Evolutionary conservation across 1,140 invertebrate species (phyloP), one percentile per base, ranked within the genome.

Genomic region (Leptoteleia sp.): DNA sequence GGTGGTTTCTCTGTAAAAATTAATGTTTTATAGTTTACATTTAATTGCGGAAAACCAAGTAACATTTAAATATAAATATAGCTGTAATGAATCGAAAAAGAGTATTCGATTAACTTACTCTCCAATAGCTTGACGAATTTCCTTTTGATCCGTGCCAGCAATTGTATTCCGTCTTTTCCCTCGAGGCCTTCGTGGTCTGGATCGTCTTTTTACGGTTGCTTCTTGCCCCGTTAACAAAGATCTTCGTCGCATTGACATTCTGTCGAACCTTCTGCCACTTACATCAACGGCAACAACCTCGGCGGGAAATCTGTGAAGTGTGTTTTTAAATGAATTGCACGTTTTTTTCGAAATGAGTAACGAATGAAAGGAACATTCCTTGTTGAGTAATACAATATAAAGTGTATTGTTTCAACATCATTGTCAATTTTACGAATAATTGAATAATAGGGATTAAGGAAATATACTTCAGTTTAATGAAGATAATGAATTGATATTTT

Each of bases 101-200:
- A n/a, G n/a, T n/a, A n/a, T n/a, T n/a, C n/a, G n/a, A n/a, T n/a
- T n/a, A n/a, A n/a, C 93, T 92, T 91, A 94, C 93, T 93, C 93
- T 90, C 92, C 93, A 76, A 94, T 91, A 85, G 93, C 94, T 88
- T 94, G 93, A 88, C 93, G 92, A 88, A 96, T 94, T 91, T 96
- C 95, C 89, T 95, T 95, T 82, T 95, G 93, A 91, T 95, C 94
- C 75, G 94, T 96, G 80, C 95, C 95, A 76, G 95, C 95, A 84
- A 97, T 95, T 79, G 96, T 97, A 86, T 96, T 97, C 86, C 96
- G 91, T 91, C 96, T 92, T 89, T 95, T 95, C 86, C 93, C 93
- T 76, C 94, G 91, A 61, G 93, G 92, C 89, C 94, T 94, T 65
- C 94, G 90, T 29, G 92, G 92, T 71, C 93, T 91, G n/a, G 93